These are phyloP conservation scores for Lathronympha strigana DNA, from an alignment of 2,888 invertebrate genomes.

Conservation along the genomic window DNA sequence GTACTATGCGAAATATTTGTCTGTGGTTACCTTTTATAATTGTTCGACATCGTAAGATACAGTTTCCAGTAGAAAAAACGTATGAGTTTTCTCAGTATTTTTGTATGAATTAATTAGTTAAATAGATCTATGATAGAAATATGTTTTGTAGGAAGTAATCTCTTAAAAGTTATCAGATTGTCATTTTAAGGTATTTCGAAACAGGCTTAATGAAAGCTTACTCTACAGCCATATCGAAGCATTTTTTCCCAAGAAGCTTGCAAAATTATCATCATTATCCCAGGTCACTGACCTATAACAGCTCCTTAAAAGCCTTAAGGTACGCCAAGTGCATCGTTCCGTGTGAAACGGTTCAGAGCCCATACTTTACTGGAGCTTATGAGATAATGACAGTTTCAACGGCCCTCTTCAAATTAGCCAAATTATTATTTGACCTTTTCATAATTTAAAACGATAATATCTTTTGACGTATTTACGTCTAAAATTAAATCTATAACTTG, in stretches of 20 bases:
- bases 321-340: constrained; percentile 14
- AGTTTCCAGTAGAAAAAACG: too few relatives aligned
- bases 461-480: neutral
- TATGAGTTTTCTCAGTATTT: too few relatives aligned
- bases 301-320: constrained; percentile 24
- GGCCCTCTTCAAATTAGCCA: neutral
- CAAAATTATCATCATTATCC: constrained; percentile 14
- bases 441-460: too few relatives aligned
- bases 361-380: constrained; percentile 7
- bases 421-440: neutral
- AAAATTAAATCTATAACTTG: neutral
- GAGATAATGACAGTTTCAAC: constrained; percentile 12
- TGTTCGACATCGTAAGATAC: too few relatives aligned
- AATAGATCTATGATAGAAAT: too few relatives aligned
- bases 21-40: too few relatives aligned
- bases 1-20: too few relatives aligned
- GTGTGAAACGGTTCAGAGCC: constrained; percentile 11
- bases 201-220: neutral
- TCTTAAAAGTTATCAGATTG: too few relatives aligned
- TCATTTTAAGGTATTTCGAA: neutral
- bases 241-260: constrained; percentile 14
- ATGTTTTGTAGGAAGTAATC: too few relatives aligned
- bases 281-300: constrained; percentile 20
- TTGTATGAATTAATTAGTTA: too few relatives aligned
- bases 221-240: neutral